phyloP scores from a whole-genome alignment of 1,140 invertebrate genomes.

The Coenobita brevimanus region DNA sequence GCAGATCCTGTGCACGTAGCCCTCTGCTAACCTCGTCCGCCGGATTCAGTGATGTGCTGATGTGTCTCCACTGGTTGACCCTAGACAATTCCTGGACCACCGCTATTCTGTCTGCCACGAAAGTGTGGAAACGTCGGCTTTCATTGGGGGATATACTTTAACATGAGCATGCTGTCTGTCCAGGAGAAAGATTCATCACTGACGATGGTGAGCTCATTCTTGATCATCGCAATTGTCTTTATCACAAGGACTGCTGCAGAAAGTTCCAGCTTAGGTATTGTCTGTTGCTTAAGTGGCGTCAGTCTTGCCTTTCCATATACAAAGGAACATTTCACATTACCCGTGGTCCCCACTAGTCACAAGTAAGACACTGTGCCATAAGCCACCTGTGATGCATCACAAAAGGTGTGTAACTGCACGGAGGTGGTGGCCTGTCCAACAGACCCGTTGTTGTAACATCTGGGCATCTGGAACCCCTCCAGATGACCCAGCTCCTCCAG shows the following conservation, averaged over 20 bases:
- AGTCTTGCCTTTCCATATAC: not conserved
- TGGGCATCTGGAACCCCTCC: not conserved
- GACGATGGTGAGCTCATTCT: not conserved
- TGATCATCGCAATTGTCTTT: too few relatives aligned
- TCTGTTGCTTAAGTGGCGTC: not conserved
- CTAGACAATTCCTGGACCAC: not conserved
- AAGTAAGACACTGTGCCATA: slow-evolving; percentile 6
- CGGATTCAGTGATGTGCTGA: not conserved
- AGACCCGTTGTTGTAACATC: not conserved
- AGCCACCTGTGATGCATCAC: not conserved
- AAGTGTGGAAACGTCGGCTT: slow-evolving; percentile 1
- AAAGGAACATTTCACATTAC: not conserved
- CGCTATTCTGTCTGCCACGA: not conserved
- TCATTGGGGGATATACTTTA: slow-evolving; percentile 5
- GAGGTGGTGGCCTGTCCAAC: not conserved
- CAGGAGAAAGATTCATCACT: not conserved
- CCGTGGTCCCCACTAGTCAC: not conserved
- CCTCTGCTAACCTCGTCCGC: not conserved
- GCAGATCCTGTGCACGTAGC: not conserved
- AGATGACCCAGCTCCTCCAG: not conserved
- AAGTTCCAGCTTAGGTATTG: not conserved
- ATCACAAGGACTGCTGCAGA: too few relatives aligned
- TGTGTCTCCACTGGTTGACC: not conserved
- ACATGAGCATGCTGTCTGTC: not conserved
- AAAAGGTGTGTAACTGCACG: slow-evolving; percentile 2